These are phyloP conservation scores for Calyptommatus sinebrachiatus DNA, from an alignment of 2,113 vertebrate genomes.

Conservation along the genomic window DNA sequence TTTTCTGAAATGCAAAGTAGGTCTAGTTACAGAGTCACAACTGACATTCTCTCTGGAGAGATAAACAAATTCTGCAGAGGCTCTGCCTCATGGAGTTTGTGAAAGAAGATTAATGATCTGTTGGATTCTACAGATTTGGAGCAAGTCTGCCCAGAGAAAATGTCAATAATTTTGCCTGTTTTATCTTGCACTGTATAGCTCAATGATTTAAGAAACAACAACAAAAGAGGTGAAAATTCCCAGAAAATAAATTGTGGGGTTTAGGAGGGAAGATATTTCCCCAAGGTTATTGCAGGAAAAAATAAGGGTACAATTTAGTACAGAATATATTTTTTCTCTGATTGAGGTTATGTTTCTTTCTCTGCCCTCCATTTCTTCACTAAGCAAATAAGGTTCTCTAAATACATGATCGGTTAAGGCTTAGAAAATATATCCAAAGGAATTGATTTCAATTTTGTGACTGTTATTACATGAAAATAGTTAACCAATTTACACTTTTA, in stretches of 20 bases:
- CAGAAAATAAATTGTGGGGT: conserved; percentile 3
- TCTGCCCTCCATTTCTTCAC: not conserved
- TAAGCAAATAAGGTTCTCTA: not conserved
- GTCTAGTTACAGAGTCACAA: conserved; percentile 12
- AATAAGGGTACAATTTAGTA: not conserved
- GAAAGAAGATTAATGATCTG: conserved; percentile 20
- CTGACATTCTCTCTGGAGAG: conserved; percentile 1
- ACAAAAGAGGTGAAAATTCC: not conserved
- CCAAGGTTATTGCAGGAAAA: conserved; percentile 6
- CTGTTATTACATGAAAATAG: not conserved
- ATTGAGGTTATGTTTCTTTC: not conserved
- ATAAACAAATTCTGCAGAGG: conserved; percentile 8
- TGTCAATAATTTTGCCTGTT: conserved; percentile 19
- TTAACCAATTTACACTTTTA: not conserved
- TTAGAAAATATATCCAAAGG: not conserved
- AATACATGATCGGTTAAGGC: not conserved
- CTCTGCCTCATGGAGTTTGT: conserved; percentile 11
- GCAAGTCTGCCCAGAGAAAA: conserved; percentile 8
- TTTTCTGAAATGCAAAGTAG: conserved; percentile 11
- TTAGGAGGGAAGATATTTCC: not conserved
- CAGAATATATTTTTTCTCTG: not conserved
- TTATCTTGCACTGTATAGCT: conserved; percentile 6
- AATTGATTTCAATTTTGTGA: not conserved
- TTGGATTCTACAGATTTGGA: conserved; percentile 3
- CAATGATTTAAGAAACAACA: conserved; percentile 7